Conservation (phyloP, 2,888 invertebrate species). For the Xanthorhoe designata region DNA sequence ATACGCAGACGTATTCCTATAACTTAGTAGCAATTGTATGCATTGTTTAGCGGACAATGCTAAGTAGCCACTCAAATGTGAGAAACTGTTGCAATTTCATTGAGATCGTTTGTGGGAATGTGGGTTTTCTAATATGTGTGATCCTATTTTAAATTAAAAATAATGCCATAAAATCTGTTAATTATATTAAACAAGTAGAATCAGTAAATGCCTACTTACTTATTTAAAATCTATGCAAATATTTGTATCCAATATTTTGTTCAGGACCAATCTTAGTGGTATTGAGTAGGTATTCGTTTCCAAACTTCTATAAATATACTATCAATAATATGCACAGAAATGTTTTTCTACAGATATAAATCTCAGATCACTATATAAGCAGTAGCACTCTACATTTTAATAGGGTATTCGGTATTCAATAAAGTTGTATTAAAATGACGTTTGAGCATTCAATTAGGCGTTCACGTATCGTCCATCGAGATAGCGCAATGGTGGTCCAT, state of each 20-base stretch:
- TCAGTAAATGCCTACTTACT: too few species aligned
- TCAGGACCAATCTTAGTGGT: too few species aligned
- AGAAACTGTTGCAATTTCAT: constrained; percentile 73
- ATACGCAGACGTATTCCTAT: constrained; percentile 62
- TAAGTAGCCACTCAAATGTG: constrained; percentile 70
- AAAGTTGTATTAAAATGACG: constrained; percentile 80
- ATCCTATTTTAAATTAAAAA: constrained; percentile 18
- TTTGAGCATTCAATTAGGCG: constrained; percentile 85
- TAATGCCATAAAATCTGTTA: neutral
- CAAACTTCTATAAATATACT: neutral
- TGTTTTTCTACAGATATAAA: constrained; percentile 44
- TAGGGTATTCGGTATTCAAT: constrained; percentile 63
- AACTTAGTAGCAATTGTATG: constrained; percentile 65
- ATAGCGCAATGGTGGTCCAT: constrained; percentile 83
- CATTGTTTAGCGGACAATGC: constrained; percentile 74
- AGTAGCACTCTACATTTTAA: constrained; percentile 47
- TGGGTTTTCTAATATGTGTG: constrained; percentile 54
- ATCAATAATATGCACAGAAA: neutral
- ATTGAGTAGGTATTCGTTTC: too few species aligned
- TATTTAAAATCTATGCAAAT: too few species aligned
- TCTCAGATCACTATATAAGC: constrained; percentile 38
- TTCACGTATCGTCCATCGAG: constrained; percentile 81
- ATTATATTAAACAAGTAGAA: too few species aligned
- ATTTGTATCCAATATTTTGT: too few species aligned
- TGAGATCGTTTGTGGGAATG: constrained; percentile 72